phyloP scores from a whole-genome alignment of 2,888 invertebrate genomes.

The Coenonympha arcania region DNA sequence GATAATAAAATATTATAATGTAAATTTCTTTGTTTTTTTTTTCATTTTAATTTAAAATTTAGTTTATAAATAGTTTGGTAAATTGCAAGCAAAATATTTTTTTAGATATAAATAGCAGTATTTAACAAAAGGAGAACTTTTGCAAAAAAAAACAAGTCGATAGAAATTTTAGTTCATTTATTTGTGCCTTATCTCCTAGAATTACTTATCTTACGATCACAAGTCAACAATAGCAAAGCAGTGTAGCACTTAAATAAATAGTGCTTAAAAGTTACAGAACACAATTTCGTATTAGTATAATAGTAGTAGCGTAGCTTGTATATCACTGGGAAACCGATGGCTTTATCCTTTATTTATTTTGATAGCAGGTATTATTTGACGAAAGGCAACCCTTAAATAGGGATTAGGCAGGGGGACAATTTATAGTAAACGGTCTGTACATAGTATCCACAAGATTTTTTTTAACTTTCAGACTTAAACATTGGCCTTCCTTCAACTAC shows the following conservation, averaged over 20 bases:
- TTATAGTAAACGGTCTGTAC: no score
- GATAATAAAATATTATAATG: conserved; percentile 73
- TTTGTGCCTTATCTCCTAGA: conserved; percentile 52
- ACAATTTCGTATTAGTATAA: neutral
- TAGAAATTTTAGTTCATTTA: conserved; percentile 38
- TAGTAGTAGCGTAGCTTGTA: neutral
- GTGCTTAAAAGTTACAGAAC: conserved; percentile 13
- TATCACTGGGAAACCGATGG: neutral
- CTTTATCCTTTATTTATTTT: no score
- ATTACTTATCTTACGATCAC: conserved; percentile 32
- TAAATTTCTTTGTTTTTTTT: conserved; percentile 54
- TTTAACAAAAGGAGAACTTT: no score
- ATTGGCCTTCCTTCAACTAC: neutral
- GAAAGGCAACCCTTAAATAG: no score
- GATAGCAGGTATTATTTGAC: no score
- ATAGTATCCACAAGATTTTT: neutral
- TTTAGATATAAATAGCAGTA: neutral
- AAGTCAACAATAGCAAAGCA: conserved; percentile 30
- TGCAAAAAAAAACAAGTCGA: conserved; percentile 15
- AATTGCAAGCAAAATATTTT: no score
- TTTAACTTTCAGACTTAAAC: neutral
- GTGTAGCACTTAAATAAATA: conserved; percentile 18
- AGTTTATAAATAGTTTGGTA: no score
- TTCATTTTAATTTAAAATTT: no score
- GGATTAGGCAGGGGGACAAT: no score